Evolutionary conservation across 2,888 invertebrate genomes (phyloP).

Genomic region (Andrena marginata): DNA sequence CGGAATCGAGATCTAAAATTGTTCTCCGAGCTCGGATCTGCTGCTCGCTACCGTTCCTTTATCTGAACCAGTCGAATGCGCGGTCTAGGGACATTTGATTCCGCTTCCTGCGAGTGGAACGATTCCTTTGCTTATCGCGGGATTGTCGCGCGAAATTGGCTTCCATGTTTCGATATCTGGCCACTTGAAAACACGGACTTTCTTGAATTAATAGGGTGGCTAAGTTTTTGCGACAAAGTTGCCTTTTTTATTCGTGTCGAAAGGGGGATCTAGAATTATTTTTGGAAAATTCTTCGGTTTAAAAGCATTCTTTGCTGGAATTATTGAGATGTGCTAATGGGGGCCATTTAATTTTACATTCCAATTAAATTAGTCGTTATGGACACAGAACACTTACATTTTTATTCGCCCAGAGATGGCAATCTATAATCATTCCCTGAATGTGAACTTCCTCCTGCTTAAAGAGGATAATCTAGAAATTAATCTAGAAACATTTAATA

Average conservation of each 20-base stretch:
- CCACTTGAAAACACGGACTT: too few relatives aligned
- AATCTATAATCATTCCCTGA: constrained; percentile 4
- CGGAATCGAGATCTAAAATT: constrained; percentile 5
- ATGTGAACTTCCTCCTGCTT: neutral
- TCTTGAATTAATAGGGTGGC: too few relatives aligned
- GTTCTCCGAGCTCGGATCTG: neutral
- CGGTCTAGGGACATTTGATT: neutral
- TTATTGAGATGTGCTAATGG: too few relatives aligned
- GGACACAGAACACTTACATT: neutral
- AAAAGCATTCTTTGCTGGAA: too few relatives aligned
- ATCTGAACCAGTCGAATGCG: neutral
- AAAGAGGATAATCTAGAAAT: neutral
- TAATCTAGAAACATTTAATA: neutral
- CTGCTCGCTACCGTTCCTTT: neutral
- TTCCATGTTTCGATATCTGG: too few relatives aligned
- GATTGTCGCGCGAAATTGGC: too few relatives aligned
- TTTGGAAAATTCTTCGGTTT: too few relatives aligned
- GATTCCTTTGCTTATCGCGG: neutral
- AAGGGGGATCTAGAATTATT: too few relatives aligned
- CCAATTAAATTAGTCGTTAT: constrained; percentile 9
- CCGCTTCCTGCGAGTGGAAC: neutral
- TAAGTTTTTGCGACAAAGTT: too few relatives aligned
- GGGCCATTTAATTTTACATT: too few relatives aligned
- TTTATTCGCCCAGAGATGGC: neutral
- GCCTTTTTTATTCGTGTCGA: too few relatives aligned